phyloP scores from a whole-genome alignment of 35 echinoderm and acorn worm genomes.

The Lytechinus pictus region DNA sequence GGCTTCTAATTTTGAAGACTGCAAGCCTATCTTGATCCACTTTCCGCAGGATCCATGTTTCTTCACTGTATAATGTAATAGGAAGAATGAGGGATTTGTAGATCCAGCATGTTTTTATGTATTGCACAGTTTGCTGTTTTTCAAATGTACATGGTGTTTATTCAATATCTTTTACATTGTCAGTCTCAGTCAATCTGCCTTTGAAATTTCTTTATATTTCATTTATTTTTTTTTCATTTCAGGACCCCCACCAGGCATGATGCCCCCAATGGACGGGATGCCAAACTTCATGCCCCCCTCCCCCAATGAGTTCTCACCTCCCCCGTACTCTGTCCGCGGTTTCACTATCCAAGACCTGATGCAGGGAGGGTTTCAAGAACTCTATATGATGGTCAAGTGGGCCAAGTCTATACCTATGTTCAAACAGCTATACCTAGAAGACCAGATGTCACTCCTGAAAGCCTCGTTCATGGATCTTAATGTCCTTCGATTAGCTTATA shows the following conservation, averaged over 20 bases:
- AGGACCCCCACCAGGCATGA: background rate
- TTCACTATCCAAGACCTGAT: slow-evolving; percentile 57
- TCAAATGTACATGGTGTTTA: no score
- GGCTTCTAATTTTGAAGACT: no score
- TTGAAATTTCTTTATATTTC: no score
- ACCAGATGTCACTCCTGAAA: slow-evolving; percentile 80
- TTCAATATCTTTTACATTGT: no score
- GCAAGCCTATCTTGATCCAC: no score
- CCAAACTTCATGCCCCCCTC: slow-evolving; percentile 7
- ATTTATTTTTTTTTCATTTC: background rate
- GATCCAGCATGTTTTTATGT: no score
- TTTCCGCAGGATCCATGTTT: no score
- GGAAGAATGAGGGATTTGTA: no score
- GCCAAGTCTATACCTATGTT: slow-evolving; percentile 77
- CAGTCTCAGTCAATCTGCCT: no score
- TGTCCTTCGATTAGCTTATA: slow-evolving; percentile 76
- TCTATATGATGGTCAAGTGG: slow-evolving; percentile 79
- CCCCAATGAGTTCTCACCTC: background rate
- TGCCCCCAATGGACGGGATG: background rate
- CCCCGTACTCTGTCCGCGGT: background rate
- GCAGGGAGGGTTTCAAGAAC: slow-evolving; percentile 66
- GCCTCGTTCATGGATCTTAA: slow-evolving; percentile 80
- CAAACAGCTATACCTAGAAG: slow-evolving; percentile 53
- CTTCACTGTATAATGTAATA: no score
- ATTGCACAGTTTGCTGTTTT: no score